Percentiles rank a stretch among this genome's conserved stretches.
Evolutionary conservation across 2,888 invertebrate species (phyloP).

Genomic region (Archaeoteleia sp.): DNA sequence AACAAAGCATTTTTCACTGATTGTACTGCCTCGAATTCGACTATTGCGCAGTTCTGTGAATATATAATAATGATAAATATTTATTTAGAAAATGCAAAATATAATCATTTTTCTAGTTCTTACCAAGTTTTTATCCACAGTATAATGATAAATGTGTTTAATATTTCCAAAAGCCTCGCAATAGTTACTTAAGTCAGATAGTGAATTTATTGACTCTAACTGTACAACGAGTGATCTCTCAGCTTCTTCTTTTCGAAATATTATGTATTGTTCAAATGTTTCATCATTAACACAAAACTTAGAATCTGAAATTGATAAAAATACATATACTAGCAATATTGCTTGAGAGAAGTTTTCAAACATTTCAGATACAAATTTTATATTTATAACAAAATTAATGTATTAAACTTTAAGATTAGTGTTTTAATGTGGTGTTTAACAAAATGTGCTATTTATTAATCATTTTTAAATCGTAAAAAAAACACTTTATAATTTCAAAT

Average conservation of each 20-base stretch:
- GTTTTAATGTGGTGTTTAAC: no score
- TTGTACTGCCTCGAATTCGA: constrained; percentile 81
- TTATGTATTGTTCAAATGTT: constrained; percentile 79
- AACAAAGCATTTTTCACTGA: constrained; percentile 78
- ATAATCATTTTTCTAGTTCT: constrained; percentile 36
- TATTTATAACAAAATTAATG: no score
- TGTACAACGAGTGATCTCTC: constrained; percentile 84
- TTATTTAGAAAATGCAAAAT: constrained; percentile 11
- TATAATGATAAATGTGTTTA: constrained; percentile 81
- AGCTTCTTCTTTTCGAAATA: constrained; percentile 80
- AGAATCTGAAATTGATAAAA: no score
- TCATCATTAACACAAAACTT: constrained; percentile 14
- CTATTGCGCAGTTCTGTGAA: constrained; percentile 84
- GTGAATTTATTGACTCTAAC: constrained; percentile 83
- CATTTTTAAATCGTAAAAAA: no score
- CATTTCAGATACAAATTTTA: no score
- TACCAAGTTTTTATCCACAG: constrained; percentile 70
- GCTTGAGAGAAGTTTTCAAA: no score
- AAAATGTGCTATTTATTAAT: no score
- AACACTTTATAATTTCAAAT: constrained; percentile 2
- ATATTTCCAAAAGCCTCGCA: constrained; percentile 82
- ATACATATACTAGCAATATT: no score
- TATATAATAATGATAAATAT: constrained; percentile 4
- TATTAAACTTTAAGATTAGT: no score
- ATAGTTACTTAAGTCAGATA: constrained; percentile 81